Conservation (phyloP, 2,888 invertebrate genomes). For the Drosophila greeni region DNA sequence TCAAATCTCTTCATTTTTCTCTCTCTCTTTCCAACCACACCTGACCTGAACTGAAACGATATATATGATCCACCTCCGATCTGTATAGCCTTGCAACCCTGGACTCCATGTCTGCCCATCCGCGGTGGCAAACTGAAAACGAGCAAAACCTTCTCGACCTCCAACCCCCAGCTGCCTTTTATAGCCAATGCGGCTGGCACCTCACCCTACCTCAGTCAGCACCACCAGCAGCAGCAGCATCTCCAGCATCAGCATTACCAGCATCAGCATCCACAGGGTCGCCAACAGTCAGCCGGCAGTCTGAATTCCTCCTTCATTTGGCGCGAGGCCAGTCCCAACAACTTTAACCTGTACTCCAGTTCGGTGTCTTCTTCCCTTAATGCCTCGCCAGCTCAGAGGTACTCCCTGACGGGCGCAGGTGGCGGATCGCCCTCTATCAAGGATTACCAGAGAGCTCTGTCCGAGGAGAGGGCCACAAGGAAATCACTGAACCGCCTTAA, state of each 20-base stretch:
- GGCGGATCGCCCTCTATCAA: conserved; percentile 49
- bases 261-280: conserved; percentile 44
- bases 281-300: conserved; percentile 77
- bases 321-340: conserved; percentile 79
- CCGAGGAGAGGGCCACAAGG: conserved; percentile 77
- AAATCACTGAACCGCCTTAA: conserved; percentile 77
- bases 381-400: conserved; percentile 69
- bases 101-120: conserved; percentile 79
- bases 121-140: conserved; percentile 79
- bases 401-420: conserved; percentile 66
- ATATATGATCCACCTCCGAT: conserved; percentile 15
- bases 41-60: conserved; percentile 18
- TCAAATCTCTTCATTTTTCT: conserved; percentile 74
- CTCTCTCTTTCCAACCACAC: conserved; percentile 67
- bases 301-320: conserved; percentile 79
- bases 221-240: conserved; percentile 54
- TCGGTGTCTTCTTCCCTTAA: conserved; percentile 78
- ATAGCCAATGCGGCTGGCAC: conserved; percentile 68
- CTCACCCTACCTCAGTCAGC: conserved; percentile 49
- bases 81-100: conserved; percentile 78
- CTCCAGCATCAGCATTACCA: conserved; percentile 48
- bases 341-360: conserved; percentile 79
- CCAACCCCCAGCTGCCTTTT: conserved; percentile 79
- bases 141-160: conserved; percentile 79
- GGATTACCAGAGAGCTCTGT: conserved; percentile 76